Percentiles rank a stretch among this genome's conserved stretches.
These are phyloP conservation scores for Dryomyza anilis DNA, from an alignment of 2,888 invertebrate genomes.

Conservation along the genomic window DNA sequence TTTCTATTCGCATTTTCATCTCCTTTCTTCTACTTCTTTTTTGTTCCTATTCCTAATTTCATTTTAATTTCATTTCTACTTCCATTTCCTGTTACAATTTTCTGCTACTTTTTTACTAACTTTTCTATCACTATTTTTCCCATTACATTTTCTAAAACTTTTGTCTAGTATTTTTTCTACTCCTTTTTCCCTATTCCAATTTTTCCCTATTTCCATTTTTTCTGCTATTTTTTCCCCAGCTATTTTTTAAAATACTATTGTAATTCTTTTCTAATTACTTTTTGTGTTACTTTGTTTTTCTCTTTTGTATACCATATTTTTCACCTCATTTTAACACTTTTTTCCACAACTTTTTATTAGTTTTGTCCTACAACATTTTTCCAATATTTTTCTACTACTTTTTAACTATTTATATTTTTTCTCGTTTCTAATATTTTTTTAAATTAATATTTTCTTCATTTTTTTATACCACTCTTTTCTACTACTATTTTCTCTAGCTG, in stretches of 20 bases:
- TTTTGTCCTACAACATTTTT: background rate
- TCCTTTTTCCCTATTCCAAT: no score
- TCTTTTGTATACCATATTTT: no score
- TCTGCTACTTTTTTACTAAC: background rate
- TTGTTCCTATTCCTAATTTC: no score
- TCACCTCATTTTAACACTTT: no score
- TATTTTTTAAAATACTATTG: background rate
- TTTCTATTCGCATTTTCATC: no score
- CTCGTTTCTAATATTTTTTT: background rate
- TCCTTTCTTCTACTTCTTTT: no score
- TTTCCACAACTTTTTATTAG: background rate
- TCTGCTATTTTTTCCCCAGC: background rate
- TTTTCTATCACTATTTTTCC: background rate
- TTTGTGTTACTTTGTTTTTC: background rate
- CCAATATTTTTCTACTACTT: background rate
- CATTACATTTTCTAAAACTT: no score
- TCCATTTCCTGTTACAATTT: background rate
- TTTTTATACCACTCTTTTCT: background rate
- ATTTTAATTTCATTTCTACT: background rate
- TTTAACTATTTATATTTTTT: background rate
- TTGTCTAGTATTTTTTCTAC: no score
- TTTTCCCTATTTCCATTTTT: no score
- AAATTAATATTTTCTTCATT: background rate
- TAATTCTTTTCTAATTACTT: background rate
- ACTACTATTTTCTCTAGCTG: background rate